A percentile compares a stretch with the other conserved stretches of the same genome.
Evolutionary conservation across 2,113 vertebrate genomes (phyloP).

Genomic region (Climacteris rufus): DNA sequence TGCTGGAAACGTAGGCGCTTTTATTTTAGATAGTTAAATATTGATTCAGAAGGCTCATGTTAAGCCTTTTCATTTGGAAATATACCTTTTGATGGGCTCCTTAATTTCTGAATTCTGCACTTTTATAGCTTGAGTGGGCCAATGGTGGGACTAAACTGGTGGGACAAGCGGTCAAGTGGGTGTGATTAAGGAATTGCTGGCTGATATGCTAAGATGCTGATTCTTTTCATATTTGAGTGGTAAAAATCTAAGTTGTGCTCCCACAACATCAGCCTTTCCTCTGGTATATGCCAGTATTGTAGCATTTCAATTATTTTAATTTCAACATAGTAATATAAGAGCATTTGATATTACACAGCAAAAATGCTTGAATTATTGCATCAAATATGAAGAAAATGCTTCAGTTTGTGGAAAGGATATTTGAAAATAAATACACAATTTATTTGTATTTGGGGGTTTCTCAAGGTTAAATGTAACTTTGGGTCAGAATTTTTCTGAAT

Average conservation of each 20-base stretch:
- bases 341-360: not conserved
- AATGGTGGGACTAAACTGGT: not conserved
- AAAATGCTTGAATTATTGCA: not conserved
- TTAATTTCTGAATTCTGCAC: not conserved
- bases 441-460: not conserved
- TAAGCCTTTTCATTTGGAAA: not conserved
- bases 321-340: not conserved
- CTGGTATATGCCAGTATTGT: not conserved
- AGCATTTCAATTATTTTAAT: not conserved
- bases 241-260: not conserved
- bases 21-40: slow-evolving; percentile 33
- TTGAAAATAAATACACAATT: not conserved
- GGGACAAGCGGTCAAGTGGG: not conserved
- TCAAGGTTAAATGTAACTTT: not conserved
- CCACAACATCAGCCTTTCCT: not conserved
- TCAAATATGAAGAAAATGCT: not conserved
- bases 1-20: not conserved
- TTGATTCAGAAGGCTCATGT: not conserved
- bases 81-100: not conserved
- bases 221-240: not conserved
- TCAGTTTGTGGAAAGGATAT: not conserved
- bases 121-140: not conserved
- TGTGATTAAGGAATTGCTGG: not conserved
- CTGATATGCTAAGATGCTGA: not conserved
- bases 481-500: not conserved